phyloP scores from a whole-genome alignment of 2,113 vertebrate species.

The Plecotus auritus region DNA sequence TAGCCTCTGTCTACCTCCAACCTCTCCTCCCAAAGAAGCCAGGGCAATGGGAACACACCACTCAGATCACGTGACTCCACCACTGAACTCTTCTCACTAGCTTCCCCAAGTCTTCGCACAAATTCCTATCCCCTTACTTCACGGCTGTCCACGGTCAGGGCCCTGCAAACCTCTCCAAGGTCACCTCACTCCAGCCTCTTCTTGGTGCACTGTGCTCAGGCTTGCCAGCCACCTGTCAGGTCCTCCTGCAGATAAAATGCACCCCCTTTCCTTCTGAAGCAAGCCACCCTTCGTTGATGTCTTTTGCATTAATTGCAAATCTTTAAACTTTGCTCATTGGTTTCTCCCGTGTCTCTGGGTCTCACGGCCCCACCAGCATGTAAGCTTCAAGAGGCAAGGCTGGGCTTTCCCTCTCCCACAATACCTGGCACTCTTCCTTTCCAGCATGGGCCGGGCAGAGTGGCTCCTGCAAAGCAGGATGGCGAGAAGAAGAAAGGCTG shows the following conservation, averaged over 20 bases:
- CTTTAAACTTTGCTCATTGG: neutral
- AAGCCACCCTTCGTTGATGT: neutral
- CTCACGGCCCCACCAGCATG: neutral
- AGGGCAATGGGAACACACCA: neutral
- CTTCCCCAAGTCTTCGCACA: neutral
- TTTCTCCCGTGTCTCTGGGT: neutral
- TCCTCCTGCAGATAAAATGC: neutral
- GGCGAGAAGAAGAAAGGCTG: neutral
- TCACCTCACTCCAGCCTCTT: neutral
- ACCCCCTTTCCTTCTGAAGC: neutral
- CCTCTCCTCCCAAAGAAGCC: neutral
- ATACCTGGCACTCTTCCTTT: neutral
- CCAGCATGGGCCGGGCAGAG: neutral
- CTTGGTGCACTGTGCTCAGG: rapidly evolving
- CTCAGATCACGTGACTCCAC: neutral
- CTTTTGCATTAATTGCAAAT: neutral
- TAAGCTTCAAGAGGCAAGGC: neutral
- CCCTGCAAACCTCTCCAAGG: neutral
- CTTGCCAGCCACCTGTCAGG: rapidly evolving
- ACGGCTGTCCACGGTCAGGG: neutral
- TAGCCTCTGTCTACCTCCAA: neutral
- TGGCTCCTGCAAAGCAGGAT: neutral
- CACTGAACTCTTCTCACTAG: neutral
- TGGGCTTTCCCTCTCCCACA: neutral
- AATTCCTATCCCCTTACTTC: neutral